Evolutionary conservation across 2,797 vertebrate genomes (phyloP).

Genomic region (Peromyscus melanophrys): DNA sequence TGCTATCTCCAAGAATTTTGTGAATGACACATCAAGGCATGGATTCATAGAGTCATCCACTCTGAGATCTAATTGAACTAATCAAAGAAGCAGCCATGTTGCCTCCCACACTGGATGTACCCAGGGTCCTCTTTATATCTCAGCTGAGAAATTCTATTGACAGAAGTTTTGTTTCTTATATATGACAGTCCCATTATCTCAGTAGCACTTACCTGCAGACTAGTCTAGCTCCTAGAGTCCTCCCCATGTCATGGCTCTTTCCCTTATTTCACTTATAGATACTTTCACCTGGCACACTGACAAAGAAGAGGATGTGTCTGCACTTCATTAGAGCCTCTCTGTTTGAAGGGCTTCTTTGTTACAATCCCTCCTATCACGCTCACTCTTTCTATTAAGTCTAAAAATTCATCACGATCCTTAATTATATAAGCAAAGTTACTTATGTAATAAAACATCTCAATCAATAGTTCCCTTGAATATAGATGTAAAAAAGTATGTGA

Average conservation of each 20-base stretch:
- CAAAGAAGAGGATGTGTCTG: not conserved
- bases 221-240: rapidly evolving
- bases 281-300: not conserved
- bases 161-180: not conserved
- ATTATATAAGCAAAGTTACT: too few relatives aligned
- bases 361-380: not conserved
- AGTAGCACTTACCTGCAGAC: not conserved
- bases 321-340: not conserved
- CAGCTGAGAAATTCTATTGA: not conserved
- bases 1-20: not conserved
- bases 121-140: not conserved
- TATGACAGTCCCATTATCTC: not conserved
- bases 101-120: rapidly evolving
- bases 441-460: not conserved
- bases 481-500: not conserved
- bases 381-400: not conserved
- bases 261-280: not conserved
- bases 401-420: not conserved
- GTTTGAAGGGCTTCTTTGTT: not conserved
- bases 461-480: not conserved
- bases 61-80: not conserved
- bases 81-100: not conserved
- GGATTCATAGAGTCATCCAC: not conserved
- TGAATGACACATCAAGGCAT: not conserved
- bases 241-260: rapidly evolving